phyloP scores from a whole-genome alignment of 2,797 vertebrate species.

The Gouania willdenowi region DNA sequence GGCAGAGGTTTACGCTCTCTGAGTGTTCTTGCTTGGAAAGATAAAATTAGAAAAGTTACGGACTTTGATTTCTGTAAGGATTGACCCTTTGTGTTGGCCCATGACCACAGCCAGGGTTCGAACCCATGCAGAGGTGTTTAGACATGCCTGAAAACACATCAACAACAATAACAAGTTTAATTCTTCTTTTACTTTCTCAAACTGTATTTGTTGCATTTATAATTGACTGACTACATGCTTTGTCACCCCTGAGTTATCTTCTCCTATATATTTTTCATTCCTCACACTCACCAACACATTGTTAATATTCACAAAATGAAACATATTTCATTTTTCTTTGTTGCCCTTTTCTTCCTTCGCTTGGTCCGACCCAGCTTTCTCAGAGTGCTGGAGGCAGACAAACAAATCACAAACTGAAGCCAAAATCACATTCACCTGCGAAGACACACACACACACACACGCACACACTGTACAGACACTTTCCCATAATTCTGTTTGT shows the following conservation, averaged over 20 bases:
- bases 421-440: conserved; percentile 21
- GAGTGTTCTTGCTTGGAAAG: background rate
- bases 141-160: conserved; percentile 1
- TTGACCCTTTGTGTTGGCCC: no score
- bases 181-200: conserved; percentile 15
- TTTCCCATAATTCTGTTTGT: no score
- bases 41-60: no score
- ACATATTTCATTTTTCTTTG: conserved; percentile 6
- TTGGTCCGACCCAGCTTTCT: conserved; percentile 15
- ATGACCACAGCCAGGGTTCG: no score
- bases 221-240: conserved; percentile 14
- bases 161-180: background rate
- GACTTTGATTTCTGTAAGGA: no score
- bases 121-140: no score
- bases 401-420: conserved; percentile 11
- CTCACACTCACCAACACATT: no score
- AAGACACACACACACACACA: conserved; percentile 1
- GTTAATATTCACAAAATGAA: conserved; percentile 29
- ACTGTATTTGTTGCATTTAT: conserved; percentile 28
- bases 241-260: conserved; percentile 24
- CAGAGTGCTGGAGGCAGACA: conserved; percentile 6
- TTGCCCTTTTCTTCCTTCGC: conserved; percentile 7
- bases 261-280: conserved; percentile 23
- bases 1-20: no score
- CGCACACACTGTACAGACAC: conserved; percentile 3